Base-by-base conservation (phyloP, 2,888 invertebrate species). In the Morpho achilles region DNA sequence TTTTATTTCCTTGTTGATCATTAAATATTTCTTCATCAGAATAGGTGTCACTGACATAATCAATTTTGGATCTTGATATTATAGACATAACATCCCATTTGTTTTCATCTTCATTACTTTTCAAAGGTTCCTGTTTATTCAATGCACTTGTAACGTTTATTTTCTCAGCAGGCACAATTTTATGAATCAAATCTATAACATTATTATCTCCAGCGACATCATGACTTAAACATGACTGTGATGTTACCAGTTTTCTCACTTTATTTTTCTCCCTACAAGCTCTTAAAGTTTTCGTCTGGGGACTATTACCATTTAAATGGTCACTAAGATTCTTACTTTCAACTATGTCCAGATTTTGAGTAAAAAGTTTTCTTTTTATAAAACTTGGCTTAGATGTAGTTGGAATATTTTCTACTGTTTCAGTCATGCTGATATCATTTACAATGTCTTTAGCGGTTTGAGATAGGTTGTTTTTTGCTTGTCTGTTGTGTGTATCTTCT, bases 21-120 rank as follows among this genome's bases (percentile, higher is more conserved):
- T 68, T 63, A 66, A 86, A 80, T 70, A 81, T 80, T 68, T 88
- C 87, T 65, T 89, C 88, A 77, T 89, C 89, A 51, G 89, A 87
- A 59, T 70, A 89, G 56, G 87, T 87, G 53, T 87, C 85, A 72
- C 87, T 87, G 8, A 67, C 69, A 67, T 81, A 70, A 49, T 77
- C 75, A 62, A 75, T 72, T 47, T 81, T 76, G 59, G 75, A 77
- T 58, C 69, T 75, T 39, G 82, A 75, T 67, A 85, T 75, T 48
- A 81, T 70, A 53, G 83, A 78, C 56, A 77, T 72, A 2, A 82
- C 68, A 71, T 88, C 85, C 81, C 82, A 86, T 63, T 80, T 83
- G 45, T 76, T 72, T 50, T 73, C 68, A 60, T 68, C 65, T 52
- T 68, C 71, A 50, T 67, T 68, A 43, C 61, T 73, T 60, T 66